Conservation (phyloP, 2,888 invertebrate genomes). For the Protophormia terraenovae region DNA sequence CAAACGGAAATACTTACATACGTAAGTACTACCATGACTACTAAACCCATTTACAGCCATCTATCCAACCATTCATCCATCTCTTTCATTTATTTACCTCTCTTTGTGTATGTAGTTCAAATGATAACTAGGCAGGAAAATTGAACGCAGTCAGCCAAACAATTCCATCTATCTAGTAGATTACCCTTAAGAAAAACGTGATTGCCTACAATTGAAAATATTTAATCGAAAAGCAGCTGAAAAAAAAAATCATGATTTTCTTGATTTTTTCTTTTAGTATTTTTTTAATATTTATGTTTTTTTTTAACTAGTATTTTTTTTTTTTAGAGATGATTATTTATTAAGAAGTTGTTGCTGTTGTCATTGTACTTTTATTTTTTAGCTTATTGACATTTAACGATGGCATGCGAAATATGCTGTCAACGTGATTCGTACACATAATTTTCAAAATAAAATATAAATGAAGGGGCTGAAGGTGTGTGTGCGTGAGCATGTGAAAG, state of each 20-base stretch:
- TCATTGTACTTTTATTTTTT: slow-evolving; percentile 37
- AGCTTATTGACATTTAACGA: slow-evolving; percentile 59
- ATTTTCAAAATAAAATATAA: slow-evolving; percentile 31
- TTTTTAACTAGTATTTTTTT: not conserved
- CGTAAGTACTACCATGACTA: not conserved
- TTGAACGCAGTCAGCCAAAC: slow-evolving; percentile 33
- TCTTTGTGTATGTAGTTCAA: not conserved
- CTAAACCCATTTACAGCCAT: not conserved
- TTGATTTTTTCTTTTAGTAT: not conserved
- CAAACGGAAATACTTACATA: not conserved
- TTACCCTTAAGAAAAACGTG: slow-evolving; percentile 64
- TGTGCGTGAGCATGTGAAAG: not conserved
- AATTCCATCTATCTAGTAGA: slow-evolving; percentile 41
- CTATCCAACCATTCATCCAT: not conserved
- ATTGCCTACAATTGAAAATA: slow-evolving; percentile 69
- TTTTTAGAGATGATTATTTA: slow-evolving; percentile 9
- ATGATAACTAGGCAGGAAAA: slow-evolving; percentile 38
- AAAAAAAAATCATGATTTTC: slow-evolving; percentile 20
- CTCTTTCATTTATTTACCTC: not conserved
- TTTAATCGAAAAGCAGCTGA: slow-evolving; percentile 16
- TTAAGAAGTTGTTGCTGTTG: slow-evolving; percentile 30
- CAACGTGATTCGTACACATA: slow-evolving; percentile 57
- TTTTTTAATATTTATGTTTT: not conserved
- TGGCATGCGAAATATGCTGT: slow-evolving; percentile 59
- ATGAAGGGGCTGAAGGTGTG: slow-evolving; percentile 1